Evolutionary conservation across 2,113 vertebrate species (phyloP), one percentile per base, ranked within the genome.

Genomic region (Genyomyrus donnyi): DNA sequence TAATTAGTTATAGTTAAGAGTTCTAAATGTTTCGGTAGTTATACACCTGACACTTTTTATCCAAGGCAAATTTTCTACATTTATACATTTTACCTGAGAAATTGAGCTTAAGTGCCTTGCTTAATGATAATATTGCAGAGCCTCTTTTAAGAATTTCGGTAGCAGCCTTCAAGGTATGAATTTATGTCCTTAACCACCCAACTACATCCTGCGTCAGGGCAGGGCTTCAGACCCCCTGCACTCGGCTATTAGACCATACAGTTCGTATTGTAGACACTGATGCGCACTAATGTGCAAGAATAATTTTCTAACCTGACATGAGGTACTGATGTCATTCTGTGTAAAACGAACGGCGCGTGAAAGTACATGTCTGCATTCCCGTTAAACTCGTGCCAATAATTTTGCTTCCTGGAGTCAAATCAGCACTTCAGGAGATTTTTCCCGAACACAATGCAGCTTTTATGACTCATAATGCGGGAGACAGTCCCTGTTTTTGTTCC

Each of bases 401-500:
- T 80, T 42, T 80, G 74, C 74, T 42, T 80, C 74, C 74, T 80
- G 74, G n/a, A 80, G 74, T 80, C 74, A 80, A 80, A 80, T 80
- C 35, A 17, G 74, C 6, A 39, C 74, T 42, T 80, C 15, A 19
- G 74, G 35, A 19, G 74, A 80, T 80, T 42, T 80, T 42, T 80
- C 74, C 74, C 35, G 10, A 70, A 70, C 62, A 85, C 42, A 85
- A 85, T 48, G 83, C 35, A 19, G 31, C 31, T 80, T 42, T 39
- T 42, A 85, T 85, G 83, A 85, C 42, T 46, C 83, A 85, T 48
- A 85, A 85, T 46, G 24, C 45, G 19, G 21, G 39, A 48, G 17
- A 45, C 39, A 83, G 77, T 83, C 83, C 35, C 45, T 48, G 45
- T 46, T 85, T 85, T 45, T 83, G 13, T 45, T 45, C 42, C 39